Percentiles rank a stretch among this genome's conserved stretches.
These are phyloP conservation scores for Stenolophus ochropezus DNA, from an alignment of 2,888 invertebrate species.

Conservation along the genomic window DNA sequence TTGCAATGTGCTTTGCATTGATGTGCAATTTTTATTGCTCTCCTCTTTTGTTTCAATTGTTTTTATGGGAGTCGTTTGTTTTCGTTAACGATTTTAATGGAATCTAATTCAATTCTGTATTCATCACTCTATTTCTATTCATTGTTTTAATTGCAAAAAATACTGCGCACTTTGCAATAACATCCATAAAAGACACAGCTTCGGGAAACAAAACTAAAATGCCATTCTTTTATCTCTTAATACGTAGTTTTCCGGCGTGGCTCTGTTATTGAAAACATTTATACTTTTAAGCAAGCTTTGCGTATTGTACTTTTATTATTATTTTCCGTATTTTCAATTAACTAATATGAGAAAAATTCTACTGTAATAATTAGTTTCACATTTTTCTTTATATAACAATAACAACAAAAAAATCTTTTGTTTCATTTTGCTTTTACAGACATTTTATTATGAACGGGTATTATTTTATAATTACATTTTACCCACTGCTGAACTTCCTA, in stretches of 20 bases:
- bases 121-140: conserved; percentile 28
- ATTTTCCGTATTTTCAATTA: no score
- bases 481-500: no score
- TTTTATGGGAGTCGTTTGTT: conserved; percentile 27
- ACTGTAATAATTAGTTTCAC: no score
- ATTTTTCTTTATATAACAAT: no score
- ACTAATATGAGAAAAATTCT: no score
- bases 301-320: background rate
- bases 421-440: no score
- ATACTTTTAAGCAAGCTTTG: background rate
- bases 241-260: background rate
- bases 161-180: background rate
- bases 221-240: background rate
- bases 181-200: background rate
- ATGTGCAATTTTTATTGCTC: conserved; percentile 37
- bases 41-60: conserved; percentile 29
- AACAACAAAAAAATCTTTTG: no score
- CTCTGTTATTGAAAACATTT: background rate
- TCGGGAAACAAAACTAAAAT: background rate
- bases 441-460: no score
- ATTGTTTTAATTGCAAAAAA: conserved; percentile 12
- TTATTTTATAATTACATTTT: no score
- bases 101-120: conserved; percentile 9
- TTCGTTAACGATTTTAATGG: conserved; percentile 25
- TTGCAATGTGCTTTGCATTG: conserved; percentile 23